Evolutionary conservation across 2,113 vertebrate genomes (phyloP), one percentile per base, ranked within the genome.

Genomic region (Prunella fulvescens): DNA sequence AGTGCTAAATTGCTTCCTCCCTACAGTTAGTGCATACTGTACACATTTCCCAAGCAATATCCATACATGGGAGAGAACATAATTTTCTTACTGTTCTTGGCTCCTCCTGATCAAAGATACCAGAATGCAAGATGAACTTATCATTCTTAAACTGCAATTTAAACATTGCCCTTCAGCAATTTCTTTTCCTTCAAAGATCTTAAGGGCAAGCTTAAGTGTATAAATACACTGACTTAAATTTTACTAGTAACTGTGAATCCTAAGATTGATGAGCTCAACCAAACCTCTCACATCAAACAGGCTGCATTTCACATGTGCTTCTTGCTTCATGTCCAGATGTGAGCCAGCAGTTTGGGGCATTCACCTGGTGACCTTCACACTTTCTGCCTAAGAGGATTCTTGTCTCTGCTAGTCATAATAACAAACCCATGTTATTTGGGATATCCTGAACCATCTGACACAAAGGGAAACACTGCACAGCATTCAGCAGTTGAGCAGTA

Each of bases 1-100:
- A 86, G 56, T 92, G 88, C 96, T 91, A 91, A 95, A 97, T 86
- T 60, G 69, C 60, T 77, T 88, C 62, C 65, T 95, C 91, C 47
- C 81, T 54, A 50, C 58, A 84, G 83, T 39, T 37, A 28, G 60
- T 58, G 11, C 28, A 54, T 28, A 72, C 89, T 71, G 73, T 54
- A 88, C 44, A 65, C 54, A 74, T 47, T 88, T 92, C 80, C 81
- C 67, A 81, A 82, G 86, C 90, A 86, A 92, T 74, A 92, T 29
- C 74, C 88, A 85, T 17, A 91, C 1, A 4, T 19, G 48, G 85
- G 33, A 92, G 79, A 92, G 47, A 93, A 88, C 67, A 92, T 42
- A 39, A 90, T 92, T 77, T 89, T 81, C 85, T 56, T 61, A 13
- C 74, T 81, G 45, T 65, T 92, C 87, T 80, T 86, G 70, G 48